Base-by-base conservation (phyloP, 2,797 vertebrate genomes). In the Anabas testudineus region DNA sequence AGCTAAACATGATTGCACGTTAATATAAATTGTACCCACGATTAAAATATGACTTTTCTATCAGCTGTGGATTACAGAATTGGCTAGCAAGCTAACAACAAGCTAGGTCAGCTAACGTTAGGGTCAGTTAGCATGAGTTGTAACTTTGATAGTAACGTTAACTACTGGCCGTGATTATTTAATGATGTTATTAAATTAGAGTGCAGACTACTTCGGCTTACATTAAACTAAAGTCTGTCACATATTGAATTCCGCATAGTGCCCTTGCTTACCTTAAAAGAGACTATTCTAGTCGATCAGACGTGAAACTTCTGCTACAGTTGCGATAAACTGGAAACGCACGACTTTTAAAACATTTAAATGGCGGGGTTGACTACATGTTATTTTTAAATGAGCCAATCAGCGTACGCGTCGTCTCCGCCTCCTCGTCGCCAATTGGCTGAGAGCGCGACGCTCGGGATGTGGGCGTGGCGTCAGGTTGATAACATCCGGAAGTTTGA, bases 321-420 rank as follows among this genome's bases (percentile, higher is more conserved):
- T 64, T 0, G 5, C 7, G 10, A 57, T 6, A 48, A 66, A 54
- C 52, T 36, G 9, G 14, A 28, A 18, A 22, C 36, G 19, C 36
- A 14, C 39, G 51, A 61, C 16, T 83, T 87, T 89, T 81, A 80
- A 88, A 81, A 90, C 32, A 87, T 94, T 95, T 95, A 95, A 95
- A 94, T 88, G 81, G 71, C 1, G 68, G 3, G 16, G 19, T 18
- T 52, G 51, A 26, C 36, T 63, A 24, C 47, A 1, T 69, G 87
- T 62, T 80, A 76, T 70, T 89, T 95, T 95, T 72, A 83, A 95
- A 95, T 43, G 0, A 74, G 26, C 94, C 93, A 95, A 93, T 94
- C 80, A 74, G 59, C 28, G 70, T 5, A 4, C 34, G 18, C 14
- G 10, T 36, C 37, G 24, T 0, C 15, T 5, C 14, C n/a, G 5